These are phyloP conservation scores for Loripinus fragilis DNA, from an alignment of 2,888 invertebrate species.

Conservation along the genomic window DNA sequence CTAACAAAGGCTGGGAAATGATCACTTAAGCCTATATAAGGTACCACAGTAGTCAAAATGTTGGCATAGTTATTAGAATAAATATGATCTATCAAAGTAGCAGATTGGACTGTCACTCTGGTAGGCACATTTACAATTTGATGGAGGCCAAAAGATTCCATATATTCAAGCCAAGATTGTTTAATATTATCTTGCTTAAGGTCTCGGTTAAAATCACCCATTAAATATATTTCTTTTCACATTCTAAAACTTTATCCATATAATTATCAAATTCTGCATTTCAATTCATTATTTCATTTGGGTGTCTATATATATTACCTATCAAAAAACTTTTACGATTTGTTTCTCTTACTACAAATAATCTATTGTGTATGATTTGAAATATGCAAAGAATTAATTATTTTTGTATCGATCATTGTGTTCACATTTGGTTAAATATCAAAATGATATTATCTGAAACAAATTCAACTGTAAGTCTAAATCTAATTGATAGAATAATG, in stretches of 20 bases:
- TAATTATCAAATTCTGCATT: background rate
- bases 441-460: no score
- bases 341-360: no score
- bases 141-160: slow-evolving; percentile 6
- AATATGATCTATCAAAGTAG: slow-evolving; percentile 6
- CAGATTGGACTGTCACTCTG: background rate
- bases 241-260: background rate
- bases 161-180: background rate
- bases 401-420: no score
- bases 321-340: background rate
- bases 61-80: background rate
- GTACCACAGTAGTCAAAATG: background rate
- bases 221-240: slow-evolving; percentile 1
- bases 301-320: background rate
- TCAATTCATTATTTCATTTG: background rate
- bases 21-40: background rate
- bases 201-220: slow-evolving; percentile 7
- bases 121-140: background rate
- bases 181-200: background rate
- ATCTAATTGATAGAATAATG: no score
- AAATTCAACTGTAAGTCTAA: no score
- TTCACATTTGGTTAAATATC: no score
- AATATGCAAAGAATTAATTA: no score
- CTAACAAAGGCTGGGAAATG: background rate
- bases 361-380: no score